phyloP scores from a whole-genome alignment of 2,113 vertebrate species.

The Melanocharis versteri region DNA sequence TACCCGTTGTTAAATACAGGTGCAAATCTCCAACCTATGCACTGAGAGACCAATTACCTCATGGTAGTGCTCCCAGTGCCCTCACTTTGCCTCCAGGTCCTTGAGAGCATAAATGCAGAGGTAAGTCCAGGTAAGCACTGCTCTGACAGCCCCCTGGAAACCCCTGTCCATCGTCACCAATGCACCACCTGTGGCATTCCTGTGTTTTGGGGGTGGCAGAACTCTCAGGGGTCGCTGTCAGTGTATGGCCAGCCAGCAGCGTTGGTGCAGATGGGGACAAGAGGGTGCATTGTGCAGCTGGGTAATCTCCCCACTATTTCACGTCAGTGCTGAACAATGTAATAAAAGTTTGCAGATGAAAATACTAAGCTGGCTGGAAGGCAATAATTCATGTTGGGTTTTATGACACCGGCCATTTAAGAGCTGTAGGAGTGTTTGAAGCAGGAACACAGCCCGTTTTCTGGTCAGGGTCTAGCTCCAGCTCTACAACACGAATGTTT shows the following conservation, averaged over 20 bases:
- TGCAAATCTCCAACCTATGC: background rate
- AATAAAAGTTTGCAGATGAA: slow-evolving; percentile 69
- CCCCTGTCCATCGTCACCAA: background rate
- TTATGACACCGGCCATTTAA: slow-evolving; percentile 58
- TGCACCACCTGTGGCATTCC: background rate
- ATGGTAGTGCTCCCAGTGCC: background rate
- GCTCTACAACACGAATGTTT: background rate
- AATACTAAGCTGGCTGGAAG: slow-evolving; percentile 58
- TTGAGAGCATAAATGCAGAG: background rate
- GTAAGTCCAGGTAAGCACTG: background rate
- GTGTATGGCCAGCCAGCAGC: background rate
- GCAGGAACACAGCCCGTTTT: background rate
- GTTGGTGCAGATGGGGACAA: slow-evolving; percentile 22
- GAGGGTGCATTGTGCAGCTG: slow-evolving; percentile 6
- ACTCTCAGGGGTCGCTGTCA: background rate
- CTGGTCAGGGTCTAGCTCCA: slow-evolving; percentile 20
- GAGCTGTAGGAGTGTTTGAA: slow-evolving; percentile 33
- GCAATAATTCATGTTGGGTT: slow-evolving; percentile 60
- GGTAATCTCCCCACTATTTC: slow-evolving; percentile 46
- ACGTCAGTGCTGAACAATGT: slow-evolving; percentile 39
- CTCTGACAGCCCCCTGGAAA: background rate
- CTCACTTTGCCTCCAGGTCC: background rate
- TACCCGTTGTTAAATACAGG: background rate
- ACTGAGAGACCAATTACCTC: background rate
- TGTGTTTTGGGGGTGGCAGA: background rate